A percentile compares a stretch with the other conserved stretches of the same genome.
Conservation (phyloP, 2,113 vertebrate genomes). For the Empidonax alnorum region DNA sequence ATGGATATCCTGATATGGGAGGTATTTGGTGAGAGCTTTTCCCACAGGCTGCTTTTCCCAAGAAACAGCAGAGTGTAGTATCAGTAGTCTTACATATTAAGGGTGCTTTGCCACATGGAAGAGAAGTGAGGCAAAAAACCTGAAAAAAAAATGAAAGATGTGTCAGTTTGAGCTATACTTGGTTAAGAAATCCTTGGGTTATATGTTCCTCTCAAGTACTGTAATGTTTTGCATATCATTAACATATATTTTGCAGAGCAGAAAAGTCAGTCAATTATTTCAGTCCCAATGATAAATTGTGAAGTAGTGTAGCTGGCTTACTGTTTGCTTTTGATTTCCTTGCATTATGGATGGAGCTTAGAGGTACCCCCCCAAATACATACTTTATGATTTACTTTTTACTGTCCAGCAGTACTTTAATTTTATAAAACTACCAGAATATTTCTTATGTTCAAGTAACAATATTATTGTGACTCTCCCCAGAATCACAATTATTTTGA, state of each 20-base stretch:
- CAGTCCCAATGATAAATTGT: neutral
- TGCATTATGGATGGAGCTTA: neutral
- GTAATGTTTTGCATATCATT: neutral
- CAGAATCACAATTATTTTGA: neutral
- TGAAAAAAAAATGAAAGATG: neutral
- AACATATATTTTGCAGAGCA: neutral
- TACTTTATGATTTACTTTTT: neutral
- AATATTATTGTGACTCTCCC: neutral
- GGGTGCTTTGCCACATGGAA: neutral
- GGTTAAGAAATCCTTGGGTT: neutral
- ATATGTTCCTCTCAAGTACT: neutral
- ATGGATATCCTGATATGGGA: neutral
- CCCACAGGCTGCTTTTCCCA: neutral
- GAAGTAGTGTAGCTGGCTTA: neutral
- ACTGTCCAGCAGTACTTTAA: neutral
- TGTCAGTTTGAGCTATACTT: neutral
- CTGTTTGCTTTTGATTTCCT: neutral
- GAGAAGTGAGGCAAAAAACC: neutral
- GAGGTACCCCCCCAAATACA: neutral
- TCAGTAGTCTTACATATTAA: neutral
- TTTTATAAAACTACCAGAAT: neutral
- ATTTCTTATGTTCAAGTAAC: neutral
- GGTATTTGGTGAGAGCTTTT: neutral
- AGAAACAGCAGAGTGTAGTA: neutral
- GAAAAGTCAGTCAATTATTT: neutral